These are phyloP conservation scores for Papilio glaucus DNA, from an alignment of 1,140 invertebrate species.

Conservation along the genomic window DNA sequence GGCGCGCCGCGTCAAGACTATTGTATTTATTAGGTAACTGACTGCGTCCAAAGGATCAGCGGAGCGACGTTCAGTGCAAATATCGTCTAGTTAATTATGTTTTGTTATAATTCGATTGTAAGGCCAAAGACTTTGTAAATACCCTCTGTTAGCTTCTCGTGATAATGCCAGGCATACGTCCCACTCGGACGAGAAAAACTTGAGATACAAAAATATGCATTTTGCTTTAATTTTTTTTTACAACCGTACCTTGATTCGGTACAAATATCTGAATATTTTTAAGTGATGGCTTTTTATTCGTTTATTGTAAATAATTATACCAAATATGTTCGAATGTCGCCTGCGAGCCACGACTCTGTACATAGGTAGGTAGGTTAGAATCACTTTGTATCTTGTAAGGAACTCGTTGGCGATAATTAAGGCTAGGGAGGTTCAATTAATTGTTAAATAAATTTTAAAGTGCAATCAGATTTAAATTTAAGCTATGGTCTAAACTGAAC, in stretches of 20 bases:
- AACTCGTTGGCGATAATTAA: conserved; percentile 61
- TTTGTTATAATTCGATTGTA: conserved; percentile 65
- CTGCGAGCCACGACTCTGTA: conserved; percentile 59
- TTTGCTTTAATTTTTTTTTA: conserved; percentile 79
- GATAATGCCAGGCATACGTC: conserved; percentile 52
- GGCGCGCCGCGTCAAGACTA: conserved; percentile 17
- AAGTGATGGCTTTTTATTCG: conserved; percentile 67
- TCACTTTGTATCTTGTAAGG: conserved; percentile 57
- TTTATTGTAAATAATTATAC: conserved; percentile 80
- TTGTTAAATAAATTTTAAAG: conserved; percentile 78
- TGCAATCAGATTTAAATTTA: conserved; percentile 81
- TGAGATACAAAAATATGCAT: conserved; percentile 79
- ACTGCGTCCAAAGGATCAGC: conserved; percentile 6
- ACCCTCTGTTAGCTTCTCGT: conserved; percentile 48
- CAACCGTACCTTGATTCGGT: conserved; percentile 66
- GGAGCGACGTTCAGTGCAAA: conserved; percentile 50
- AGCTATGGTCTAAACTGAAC: conserved; percentile 67
- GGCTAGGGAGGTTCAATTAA: conserved; percentile 67
- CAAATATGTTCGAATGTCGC: conserved; percentile 73
- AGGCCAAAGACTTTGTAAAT: conserved; percentile 80
- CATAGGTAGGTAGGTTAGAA: conserved; percentile 66
- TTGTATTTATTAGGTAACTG: conserved; percentile 22
- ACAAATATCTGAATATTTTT: conserved; percentile 75
- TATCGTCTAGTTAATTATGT: conserved; percentile 60
- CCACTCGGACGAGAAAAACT: conserved; percentile 55